Percentiles rank a stretch among this genome's conserved stretches.
Conservation (phyloP, 1,140 invertebrate genomes). For the Oreohelix idahoensis region DNA sequence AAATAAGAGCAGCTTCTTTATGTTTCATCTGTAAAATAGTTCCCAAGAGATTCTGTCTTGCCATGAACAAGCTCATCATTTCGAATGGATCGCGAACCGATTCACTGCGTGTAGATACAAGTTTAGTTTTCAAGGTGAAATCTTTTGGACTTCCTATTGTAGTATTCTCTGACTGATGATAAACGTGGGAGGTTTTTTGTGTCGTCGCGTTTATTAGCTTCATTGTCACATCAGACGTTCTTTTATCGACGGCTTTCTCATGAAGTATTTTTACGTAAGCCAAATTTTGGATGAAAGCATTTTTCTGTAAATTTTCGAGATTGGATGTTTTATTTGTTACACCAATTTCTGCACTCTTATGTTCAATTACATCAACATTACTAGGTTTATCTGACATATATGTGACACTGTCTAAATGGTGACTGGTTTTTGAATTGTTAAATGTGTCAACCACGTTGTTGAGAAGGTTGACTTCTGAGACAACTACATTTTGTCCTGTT, state of each 20-base stretch:
- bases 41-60: not conserved
- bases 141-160: not conserved
- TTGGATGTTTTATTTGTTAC: not conserved
- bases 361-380: not conserved
- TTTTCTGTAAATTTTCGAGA: not conserved
- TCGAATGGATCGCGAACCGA: slow-evolving; percentile 1
- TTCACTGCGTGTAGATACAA: not conserved
- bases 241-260: not conserved
- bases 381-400: not conserved
- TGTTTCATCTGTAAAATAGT: not conserved
- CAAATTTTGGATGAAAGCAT: not conserved
- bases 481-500: too few species aligned
- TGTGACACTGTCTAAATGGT: not conserved
- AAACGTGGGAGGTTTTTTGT: not conserved
- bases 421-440: not conserved
- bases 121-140: not conserved
- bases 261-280: not conserved
- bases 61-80: slow-evolving; percentile 21
- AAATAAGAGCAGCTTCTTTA: not conserved
- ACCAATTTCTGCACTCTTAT: not conserved
- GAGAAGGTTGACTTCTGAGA: too few species aligned
- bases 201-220: not conserved
- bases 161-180: not conserved
- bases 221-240: not conserved
- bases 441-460: not conserved